Base-by-base conservation (phyloP, 2,113 vertebrate genomes). In the Alethe castanea region DNA sequence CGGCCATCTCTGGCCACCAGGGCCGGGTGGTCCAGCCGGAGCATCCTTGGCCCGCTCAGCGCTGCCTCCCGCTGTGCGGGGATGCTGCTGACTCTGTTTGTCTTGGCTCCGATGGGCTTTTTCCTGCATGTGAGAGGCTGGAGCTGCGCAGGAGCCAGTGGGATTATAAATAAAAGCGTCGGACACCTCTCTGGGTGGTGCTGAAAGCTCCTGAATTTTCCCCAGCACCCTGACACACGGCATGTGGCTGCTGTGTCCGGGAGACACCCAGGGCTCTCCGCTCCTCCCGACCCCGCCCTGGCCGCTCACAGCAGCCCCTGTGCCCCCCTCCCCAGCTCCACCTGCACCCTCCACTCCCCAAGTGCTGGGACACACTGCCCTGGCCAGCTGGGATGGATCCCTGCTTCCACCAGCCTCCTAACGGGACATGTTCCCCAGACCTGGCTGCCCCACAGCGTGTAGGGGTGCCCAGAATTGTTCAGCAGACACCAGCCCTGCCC, bases 81-180 rank as follows among this genome's bases (percentile, higher is more conserved):
- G 91, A 90, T 92, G 88, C 94, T 95, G 96, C 95, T 93, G 96
- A 33, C 94, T 83, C 88, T 73, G 78, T 91, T 96, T 89, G 81
- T 38, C 42, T 95, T 96, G 96, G 90, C 95, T 84, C 66, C 0
- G 2, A 12, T 2, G 66, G 83, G 77, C 19, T 70, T 89, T 86
- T 88, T 91, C 86, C 92, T 90, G 65, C 91, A n/a, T 89, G 57
- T 3, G 22, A 87, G 71, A n/a, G 11, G 54, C 79, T 85, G 81
- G 65, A 86, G 67, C 93, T 92, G 95, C 45, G 79, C 61, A 26
- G 64, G 53, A 93, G 90, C 90, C 90, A 92, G 74, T 0, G 85
- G 35, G 60, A 47, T 95, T 79, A 82, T 87, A 96, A 97, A 96
- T 87, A 94, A 97, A 73, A 93, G 79, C 29, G 12, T 86, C 24